A percentile compares a stretch with the other conserved stretches of the same genome.
phyloP scores from a whole-genome alignment of 2,113 vertebrate genomes.

The Upupa epops region DNA sequence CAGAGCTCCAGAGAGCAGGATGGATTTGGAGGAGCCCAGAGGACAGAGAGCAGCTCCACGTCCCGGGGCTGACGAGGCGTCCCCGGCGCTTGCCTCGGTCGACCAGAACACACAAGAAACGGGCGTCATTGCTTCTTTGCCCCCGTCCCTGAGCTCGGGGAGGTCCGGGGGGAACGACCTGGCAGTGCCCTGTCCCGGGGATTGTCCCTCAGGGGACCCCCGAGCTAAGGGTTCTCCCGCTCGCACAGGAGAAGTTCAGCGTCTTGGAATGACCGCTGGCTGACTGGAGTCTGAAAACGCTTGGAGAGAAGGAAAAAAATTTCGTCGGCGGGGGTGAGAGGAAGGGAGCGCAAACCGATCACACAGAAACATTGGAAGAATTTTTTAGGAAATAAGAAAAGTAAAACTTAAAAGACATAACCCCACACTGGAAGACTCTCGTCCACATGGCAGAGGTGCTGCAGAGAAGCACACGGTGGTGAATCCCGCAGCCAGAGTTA shows the following conservation, averaged over 20 bases:
- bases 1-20: not conserved
- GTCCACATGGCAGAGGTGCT: not conserved
- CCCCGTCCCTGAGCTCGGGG: not conserved
- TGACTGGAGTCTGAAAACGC: not conserved
- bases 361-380: not conserved
- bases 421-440: not conserved
- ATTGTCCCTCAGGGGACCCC: not conserved
- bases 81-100: not conserved
- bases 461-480: not conserved
- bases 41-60: not conserved
- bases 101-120: no score
- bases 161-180: not conserved
- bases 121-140: not conserved
- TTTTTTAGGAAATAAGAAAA: not conserved
- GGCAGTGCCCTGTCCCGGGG: fast-evolving
- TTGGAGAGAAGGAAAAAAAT: not conserved
- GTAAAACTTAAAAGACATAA: not conserved
- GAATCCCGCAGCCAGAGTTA: no score
- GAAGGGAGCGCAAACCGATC: not conserved
- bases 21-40: fast-evolving
- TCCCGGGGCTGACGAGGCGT: not conserved
- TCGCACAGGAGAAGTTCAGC: not conserved
- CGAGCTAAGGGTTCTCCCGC: not conserved
- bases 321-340: fast-evolving
- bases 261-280: not conserved